These are phyloP conservation scores for Lethocerus indicus DNA, from an alignment of 1,140 invertebrate genomes.

Conservation along the genomic window DNA sequence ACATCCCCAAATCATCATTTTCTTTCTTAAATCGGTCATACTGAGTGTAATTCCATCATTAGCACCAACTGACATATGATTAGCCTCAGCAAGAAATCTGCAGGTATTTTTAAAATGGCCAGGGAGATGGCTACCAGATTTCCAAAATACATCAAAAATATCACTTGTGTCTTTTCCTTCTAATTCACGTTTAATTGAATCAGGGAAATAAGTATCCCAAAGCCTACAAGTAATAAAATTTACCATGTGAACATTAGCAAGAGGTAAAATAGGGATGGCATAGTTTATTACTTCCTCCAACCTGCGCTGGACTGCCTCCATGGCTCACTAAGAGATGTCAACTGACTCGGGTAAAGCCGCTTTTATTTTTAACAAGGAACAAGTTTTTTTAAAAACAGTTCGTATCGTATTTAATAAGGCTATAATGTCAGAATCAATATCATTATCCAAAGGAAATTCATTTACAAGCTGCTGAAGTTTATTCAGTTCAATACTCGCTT, in stretches of 20 bases:
- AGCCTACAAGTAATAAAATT: slow-evolving; percentile 57
- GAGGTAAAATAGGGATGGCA: slow-evolving; percentile 34
- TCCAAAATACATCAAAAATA: neutral
- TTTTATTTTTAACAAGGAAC: slow-evolving; percentile 21
- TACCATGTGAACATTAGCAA: slow-evolving; percentile 63
- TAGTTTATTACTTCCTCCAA: slow-evolving; percentile 36
- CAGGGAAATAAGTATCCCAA: slow-evolving; percentile 40
- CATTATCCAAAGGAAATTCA: slow-evolving; percentile 5
- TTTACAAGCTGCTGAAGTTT: slow-evolving; percentile 1
- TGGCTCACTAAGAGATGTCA: neutral
- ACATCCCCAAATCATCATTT: neutral
- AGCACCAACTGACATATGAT: too few relatives aligned
- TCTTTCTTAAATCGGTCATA: too few relatives aligned
- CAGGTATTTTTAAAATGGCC: too few relatives aligned
- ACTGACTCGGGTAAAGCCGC: slow-evolving; percentile 6
- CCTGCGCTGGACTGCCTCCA: slow-evolving; percentile 16
- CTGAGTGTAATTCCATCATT: too few relatives aligned
- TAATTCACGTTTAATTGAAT: slow-evolving; percentile 32
- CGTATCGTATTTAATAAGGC: slow-evolving; percentile 19
- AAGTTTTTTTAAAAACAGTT: slow-evolving; percentile 22
- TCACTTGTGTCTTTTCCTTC: slow-evolving; percentile 17
- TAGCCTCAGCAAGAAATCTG: too few relatives aligned
- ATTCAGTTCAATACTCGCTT: neutral
- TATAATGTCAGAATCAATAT: slow-evolving; percentile 1
- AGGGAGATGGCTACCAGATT: too few relatives aligned